Percentiles rank a stretch among this genome's conserved stretches.
Evolutionary conservation across 1,140 invertebrate genomes (phyloP).

Genomic region (Pseudobourletiella spinata): DNA sequence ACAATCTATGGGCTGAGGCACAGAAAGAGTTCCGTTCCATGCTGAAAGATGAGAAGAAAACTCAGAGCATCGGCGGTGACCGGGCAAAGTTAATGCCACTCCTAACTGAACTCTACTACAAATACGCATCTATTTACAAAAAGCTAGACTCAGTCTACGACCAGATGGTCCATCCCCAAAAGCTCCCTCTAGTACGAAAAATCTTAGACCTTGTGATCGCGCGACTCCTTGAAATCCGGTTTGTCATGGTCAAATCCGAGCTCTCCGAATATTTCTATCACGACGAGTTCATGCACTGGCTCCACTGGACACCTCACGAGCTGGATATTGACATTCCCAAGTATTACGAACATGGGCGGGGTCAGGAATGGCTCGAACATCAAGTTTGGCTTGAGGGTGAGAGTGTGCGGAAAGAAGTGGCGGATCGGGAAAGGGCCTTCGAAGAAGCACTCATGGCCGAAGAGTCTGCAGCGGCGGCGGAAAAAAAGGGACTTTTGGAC

Average conservation of each 20-base stretch:
- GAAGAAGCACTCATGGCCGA: neutral
- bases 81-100: neutral
- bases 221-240: conserved; percentile 49
- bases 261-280: conserved; percentile 23
- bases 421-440: neutral
- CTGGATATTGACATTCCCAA: conserved; percentile 45
- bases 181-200: conserved; percentile 65
- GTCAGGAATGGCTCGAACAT: neutral
- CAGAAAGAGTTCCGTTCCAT: neutral
- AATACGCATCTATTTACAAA: conserved; percentile 68
- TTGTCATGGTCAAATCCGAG: conserved; percentile 17
- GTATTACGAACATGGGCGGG: conserved; percentile 39
- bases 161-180: conserved; percentile 87
- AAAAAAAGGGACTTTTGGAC: conserved; percentile 1
- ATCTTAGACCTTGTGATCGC: conserved; percentile 71
- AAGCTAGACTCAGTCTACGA: conserved; percentile 74
- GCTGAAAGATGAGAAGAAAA: neutral
- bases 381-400: neutral
- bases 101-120: conserved; percentile 50
- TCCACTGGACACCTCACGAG: conserved; percentile 42
- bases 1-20: conserved; percentile 2
- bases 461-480: neutral
- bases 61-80: neutral
- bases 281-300: conserved; percentile 44
- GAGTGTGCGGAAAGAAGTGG: neutral